Evolutionary conservation across 1,140 invertebrate species (phyloP), one percentile per base, ranked within the genome.

Genomic region (Neodiprion virginianus): DNA sequence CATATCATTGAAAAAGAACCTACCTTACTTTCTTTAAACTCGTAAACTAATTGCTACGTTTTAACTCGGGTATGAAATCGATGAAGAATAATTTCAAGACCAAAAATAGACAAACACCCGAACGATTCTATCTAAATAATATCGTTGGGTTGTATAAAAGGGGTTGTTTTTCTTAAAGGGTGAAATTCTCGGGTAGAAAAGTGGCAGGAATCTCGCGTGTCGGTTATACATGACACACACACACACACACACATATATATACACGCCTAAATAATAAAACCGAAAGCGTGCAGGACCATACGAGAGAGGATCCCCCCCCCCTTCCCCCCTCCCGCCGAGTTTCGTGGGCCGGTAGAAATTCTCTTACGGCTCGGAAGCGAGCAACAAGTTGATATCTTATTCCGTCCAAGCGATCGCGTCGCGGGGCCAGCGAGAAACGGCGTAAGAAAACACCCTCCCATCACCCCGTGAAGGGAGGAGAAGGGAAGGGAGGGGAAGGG

Each of bases 351-450:
- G 28, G 1, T 40, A 5, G 28, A 40, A 40, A 40, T 40, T 40
- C 28, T 40, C 28, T 40, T 5, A 5, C 2, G 28, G 1, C 28
- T 40, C 28, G 28, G 28, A 40, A 40, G 28, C 28, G n/a, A 12
- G 53, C 53, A 61, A 61, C 53, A 61, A 61, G 53, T 61, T 14
- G 53, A 61, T 61, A 8, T 61, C 53, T 61, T 61, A 61, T 61
- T 61, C 53, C 53, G 11, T 17, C 53, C n/a, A 61, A 17, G 53
- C n/a, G 53, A 40, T 40, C 28, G 28, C 28, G 28, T 40, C 28
- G 28, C 28, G 28, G 28, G 28, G 28, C 28, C 28, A 40, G 28
- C 28, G 28, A 61, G 11, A 61, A 61, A 61, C 53, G 53, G 53
- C 53, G 53, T 61, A 61, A 61, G 53, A 61, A 61, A 61, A 61